Percentiles rank a stretch among this genome's conserved stretches.
phyloP scores from a whole-genome alignment of 2,888 invertebrate species.

The Ormyrus pomaceus region DNA sequence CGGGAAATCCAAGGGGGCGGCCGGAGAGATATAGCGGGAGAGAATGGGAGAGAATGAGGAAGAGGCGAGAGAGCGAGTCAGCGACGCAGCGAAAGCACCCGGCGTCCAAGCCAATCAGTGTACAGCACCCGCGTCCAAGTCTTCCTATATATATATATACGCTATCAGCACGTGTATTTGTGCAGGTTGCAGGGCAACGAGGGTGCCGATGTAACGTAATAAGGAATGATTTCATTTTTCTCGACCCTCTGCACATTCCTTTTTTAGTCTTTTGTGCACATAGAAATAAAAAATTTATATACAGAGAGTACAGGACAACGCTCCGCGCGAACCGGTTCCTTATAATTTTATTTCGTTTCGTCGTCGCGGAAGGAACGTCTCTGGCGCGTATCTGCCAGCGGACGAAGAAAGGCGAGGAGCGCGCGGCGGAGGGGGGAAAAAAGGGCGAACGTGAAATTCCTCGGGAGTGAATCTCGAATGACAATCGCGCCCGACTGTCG shows the following conservation, averaged over 20 bases:
- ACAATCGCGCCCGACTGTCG: conserved; percentile 14
- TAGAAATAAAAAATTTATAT: conserved; percentile 14
- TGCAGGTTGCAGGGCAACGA: conserved; percentile 54
- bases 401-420: not conserved
- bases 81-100: conserved; percentile 56
- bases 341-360: conserved; percentile 43
- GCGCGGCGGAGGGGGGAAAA: not conserved
- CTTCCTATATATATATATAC: too few species aligned
- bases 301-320: not conserved
- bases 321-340: not conserved
- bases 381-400: not conserved
- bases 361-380: not conserved
- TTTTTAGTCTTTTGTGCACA: not conserved
- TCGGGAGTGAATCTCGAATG: conserved; percentile 26
- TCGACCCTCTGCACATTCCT: conserved; percentile 43
- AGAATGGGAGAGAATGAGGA: not conserved
- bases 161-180: not conserved
- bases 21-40: conserved; percentile 2
- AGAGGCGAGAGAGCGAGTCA: not conserved
- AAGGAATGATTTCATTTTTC: conserved; percentile 68
- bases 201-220: conserved; percentile 65
- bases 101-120: conserved; percentile 58
- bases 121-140: not conserved
- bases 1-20: conserved; percentile 13
- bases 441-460: not conserved